These are phyloP conservation scores for Cyclura pinguis DNA, from an alignment of 2,797 vertebrate genomes.

Conservation along the genomic window DNA sequence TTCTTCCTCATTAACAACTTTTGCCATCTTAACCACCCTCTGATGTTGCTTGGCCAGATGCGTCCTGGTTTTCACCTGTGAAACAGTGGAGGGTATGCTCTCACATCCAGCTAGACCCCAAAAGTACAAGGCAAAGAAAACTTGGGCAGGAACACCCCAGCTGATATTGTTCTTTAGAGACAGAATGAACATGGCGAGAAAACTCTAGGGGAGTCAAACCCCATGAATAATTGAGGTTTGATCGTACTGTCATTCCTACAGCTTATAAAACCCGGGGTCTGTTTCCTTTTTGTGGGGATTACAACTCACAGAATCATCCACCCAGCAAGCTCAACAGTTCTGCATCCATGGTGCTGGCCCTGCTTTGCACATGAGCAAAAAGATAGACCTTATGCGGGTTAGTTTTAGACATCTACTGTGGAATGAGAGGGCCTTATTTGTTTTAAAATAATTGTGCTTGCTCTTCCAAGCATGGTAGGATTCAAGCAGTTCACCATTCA, in stretches of 20 bases:
- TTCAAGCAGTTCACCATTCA: background rate
- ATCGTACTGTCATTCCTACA: too few species aligned
- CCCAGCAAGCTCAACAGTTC: background rate
- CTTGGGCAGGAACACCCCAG: too few species aligned
- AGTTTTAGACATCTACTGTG: background rate
- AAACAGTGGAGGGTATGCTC: too few species aligned
- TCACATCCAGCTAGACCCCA: background rate
- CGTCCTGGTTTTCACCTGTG: too few species aligned
- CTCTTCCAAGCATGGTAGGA: background rate
- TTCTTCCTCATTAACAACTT: too few species aligned
- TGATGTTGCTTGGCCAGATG: too few species aligned
- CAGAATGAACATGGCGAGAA: background rate
- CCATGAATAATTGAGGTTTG: background rate
- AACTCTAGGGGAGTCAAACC: background rate
- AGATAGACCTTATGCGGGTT: background rate
- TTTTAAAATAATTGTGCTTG: background rate
- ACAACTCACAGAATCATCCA: background rate
- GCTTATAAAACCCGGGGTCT: too few species aligned
- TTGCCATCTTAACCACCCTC: too few species aligned
- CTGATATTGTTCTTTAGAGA: background rate
- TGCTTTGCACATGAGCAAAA: background rate
- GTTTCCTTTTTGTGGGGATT: too few species aligned
- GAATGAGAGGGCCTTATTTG: background rate
- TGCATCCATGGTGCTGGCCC: background rate
- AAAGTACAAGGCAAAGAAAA: background rate